A percentile compares a stretch with the other conserved stretches of the same genome.
Evolutionary conservation across 1,140 invertebrate species (phyloP).

Genomic region (Cepaea nemoralis): DNA sequence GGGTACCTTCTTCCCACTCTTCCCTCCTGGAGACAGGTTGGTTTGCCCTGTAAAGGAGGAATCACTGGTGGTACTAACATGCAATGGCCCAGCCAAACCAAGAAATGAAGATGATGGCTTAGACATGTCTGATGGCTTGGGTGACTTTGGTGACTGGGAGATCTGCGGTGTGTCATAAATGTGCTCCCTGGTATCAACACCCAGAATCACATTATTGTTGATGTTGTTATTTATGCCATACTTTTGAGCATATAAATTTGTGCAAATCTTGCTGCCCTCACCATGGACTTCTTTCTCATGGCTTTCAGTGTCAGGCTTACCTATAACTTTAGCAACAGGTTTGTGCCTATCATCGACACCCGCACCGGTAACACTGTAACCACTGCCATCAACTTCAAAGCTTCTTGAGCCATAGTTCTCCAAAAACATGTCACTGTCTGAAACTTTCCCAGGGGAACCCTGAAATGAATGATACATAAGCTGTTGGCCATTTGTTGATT

Average conservation of each 20-base stretch:
- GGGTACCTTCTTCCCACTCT: constrained; percentile 70
- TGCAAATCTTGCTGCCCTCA: constrained; percentile 50
- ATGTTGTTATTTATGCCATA: constrained; percentile 6
- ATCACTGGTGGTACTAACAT: constrained; percentile 39
- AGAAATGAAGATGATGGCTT: constrained; percentile 37
- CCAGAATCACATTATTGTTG: constrained; percentile 2
- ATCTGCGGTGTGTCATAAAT: constrained; percentile 65
- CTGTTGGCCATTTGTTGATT: constrained; percentile 71
- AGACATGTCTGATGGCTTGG: constrained; percentile 46
- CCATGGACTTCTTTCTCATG: constrained; percentile 57
- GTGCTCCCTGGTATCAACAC: constrained; percentile 53
- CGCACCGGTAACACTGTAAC: constrained; percentile 31
- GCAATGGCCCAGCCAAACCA: constrained; percentile 45
- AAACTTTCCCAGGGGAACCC: constrained; percentile 43
- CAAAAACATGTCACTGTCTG: constrained; percentile 46
- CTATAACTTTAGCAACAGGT: constrained; percentile 87
- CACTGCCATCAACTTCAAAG: constrained; percentile 54
- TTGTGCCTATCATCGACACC: constrained; percentile 70
- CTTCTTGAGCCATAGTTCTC: constrained; percentile 43
- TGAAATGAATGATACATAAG: constrained; percentile 82
- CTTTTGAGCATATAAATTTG: not conserved
- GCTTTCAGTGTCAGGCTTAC: constrained; percentile 72
- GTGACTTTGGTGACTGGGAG: constrained; percentile 48
- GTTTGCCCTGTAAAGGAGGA: not conserved
- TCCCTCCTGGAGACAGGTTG: constrained; percentile 44